A percentile compares a stretch with the other conserved stretches of the same genome.
Conservation (phyloP, 2,888 invertebrate genomes). For the Gerris lacustris region DNA sequence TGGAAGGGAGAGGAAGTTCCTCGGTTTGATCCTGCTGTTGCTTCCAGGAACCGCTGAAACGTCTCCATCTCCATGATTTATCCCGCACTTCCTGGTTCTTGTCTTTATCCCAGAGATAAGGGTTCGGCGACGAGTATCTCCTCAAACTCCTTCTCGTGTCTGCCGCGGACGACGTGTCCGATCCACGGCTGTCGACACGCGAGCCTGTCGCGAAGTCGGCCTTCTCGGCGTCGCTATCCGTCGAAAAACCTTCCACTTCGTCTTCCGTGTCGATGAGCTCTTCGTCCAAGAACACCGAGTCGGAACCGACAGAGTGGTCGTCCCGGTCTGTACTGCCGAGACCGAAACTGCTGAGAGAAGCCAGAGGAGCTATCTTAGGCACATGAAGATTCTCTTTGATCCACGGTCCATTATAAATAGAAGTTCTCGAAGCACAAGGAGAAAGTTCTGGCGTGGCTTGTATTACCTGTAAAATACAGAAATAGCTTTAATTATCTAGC, state of each 20-base stretch:
- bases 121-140: not conserved
- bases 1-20: not conserved
- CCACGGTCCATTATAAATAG: constrained; percentile 38
- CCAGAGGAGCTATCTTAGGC: constrained; percentile 56
- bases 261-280: constrained; percentile 62
- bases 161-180: not conserved
- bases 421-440: constrained; percentile 58
- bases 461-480: constrained; percentile 43
- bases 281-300: constrained; percentile 66
- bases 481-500: not conserved
- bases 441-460: constrained; percentile 73
- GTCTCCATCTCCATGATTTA: not conserved
- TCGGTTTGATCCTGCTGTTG: not conserved
- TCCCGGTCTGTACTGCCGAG: constrained; percentile 38
- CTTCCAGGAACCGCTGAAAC: not conserved
- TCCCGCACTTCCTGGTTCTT: not conserved
- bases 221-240: constrained; percentile 53
- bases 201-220: constrained; percentile 12
- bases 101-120: not conserved
- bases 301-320: constrained; percentile 48
- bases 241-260: constrained; percentile 71
- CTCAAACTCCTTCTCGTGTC: not conserved
- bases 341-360: constrained; percentile 56
- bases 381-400: constrained; percentile 30
- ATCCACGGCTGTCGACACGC: not conserved